Conservation (phyloP, 2,888 invertebrate species). For the Cryptosula pallasiana region DNA sequence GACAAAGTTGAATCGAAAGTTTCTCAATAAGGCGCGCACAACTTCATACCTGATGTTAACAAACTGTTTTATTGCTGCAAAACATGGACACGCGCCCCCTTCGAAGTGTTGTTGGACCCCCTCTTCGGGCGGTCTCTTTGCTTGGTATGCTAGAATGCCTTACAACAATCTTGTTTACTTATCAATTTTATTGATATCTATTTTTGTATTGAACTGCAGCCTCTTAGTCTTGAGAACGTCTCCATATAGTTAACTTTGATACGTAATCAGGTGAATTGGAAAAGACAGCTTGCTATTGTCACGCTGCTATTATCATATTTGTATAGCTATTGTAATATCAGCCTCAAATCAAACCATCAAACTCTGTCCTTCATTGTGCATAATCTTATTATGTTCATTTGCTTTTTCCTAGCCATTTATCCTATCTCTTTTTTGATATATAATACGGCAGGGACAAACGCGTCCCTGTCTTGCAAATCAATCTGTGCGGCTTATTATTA, state of each 20-base stretch:
- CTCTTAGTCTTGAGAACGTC: not conserved
- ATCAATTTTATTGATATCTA: not conserved
- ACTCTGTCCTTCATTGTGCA: not conserved
- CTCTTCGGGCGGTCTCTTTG: not conserved
- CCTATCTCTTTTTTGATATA: not conserved
- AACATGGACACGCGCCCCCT: too few species aligned
- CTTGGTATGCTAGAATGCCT: not conserved
- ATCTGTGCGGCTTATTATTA: not conserved
- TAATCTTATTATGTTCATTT: not conserved
- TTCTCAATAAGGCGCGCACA: too few species aligned
- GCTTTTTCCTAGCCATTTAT: not conserved
- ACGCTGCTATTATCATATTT: not conserved
- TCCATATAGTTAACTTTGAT: not conserved
- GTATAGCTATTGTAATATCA: conserved; percentile 20
- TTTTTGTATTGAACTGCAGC: not conserved
- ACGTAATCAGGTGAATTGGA: not conserved
- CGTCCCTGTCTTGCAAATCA: not conserved
- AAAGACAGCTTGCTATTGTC: not conserved
- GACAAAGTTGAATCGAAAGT: too few species aligned
- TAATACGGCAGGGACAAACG: not conserved
- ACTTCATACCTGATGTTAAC: too few species aligned
- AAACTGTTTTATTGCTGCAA: too few species aligned
- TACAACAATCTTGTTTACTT: not conserved
- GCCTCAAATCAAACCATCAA: not conserved
- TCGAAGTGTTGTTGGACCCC: too few species aligned